phyloP scores from a whole-genome alignment of 2,888 invertebrate genomes.

The Rhyacophila evoluta region DNA sequence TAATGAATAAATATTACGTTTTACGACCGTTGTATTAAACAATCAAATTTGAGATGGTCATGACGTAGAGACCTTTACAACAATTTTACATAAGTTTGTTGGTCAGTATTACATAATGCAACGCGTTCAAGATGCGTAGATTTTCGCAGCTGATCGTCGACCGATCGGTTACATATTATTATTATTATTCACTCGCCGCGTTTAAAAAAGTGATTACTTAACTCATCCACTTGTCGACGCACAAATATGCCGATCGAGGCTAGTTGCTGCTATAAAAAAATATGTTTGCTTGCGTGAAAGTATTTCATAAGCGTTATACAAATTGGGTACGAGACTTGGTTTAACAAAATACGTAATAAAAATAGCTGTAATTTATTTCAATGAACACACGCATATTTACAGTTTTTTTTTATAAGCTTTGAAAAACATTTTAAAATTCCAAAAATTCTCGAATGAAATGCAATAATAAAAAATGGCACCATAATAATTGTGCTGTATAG shows the following conservation, averaged over 20 bases:
- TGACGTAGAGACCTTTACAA: neutral
- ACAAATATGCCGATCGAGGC: conserved; percentile 2
- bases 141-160: neutral
- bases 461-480: too few relatives aligned
- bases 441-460: too few relatives aligned
- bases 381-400: too few relatives aligned
- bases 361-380: too few relatives aligned
- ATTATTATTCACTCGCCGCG: neutral
- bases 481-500: too few relatives aligned
- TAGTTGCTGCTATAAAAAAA: neutral
- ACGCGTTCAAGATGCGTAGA: neutral
- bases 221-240: neutral
- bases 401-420: too few relatives aligned
- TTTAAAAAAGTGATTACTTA: neutral
- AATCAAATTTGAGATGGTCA: neutral
- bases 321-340: too few relatives aligned
- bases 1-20: neutral
- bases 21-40: neutral
- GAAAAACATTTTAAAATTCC: too few relatives aligned
- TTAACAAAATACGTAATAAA: too few relatives aligned
- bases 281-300: neutral
- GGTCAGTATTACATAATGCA: neutral
- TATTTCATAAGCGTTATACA: neutral
- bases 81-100: neutral
- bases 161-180: conserved; percentile 1